These are phyloP conservation scores for Zosterops hypoxanthus DNA, from an alignment of 2,113 vertebrate genomes.

Conservation along the genomic window DNA sequence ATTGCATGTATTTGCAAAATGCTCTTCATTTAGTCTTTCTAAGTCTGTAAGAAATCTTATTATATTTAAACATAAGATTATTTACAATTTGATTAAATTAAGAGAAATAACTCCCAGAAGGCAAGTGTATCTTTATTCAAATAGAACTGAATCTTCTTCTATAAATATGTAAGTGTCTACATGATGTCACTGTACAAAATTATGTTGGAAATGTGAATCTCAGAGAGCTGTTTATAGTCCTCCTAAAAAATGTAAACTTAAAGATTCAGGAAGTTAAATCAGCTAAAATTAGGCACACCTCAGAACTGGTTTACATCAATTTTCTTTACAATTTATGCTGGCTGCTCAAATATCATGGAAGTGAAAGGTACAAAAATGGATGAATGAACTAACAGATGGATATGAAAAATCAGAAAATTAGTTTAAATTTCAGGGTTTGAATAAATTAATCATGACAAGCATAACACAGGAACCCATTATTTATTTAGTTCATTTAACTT, in stretches of 20 bases:
- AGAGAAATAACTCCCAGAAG: neutral
- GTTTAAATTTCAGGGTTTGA: neutral
- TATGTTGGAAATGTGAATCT: neutral
- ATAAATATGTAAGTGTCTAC: neutral
- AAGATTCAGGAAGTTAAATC: neutral
- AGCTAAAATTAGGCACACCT: neutral
- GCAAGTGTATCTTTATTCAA: neutral
- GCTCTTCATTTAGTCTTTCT: neutral
- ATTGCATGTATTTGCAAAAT: neutral
- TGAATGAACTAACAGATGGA: neutral
- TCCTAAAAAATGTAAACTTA: neutral
- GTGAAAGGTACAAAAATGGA: neutral
- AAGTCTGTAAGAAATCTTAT: neutral
- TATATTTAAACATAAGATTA: neutral
- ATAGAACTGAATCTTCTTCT: neutral
- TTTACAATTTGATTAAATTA: neutral
- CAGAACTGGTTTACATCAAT: neutral
- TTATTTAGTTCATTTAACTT: neutral
- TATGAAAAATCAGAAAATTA: constrained; percentile 22
- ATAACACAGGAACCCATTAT: neutral
- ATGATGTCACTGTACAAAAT: neutral
- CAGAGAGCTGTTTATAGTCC: neutral
- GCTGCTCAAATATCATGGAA: neutral
- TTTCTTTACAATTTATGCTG: neutral
- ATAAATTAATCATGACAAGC: neutral